Base-by-base conservation (phyloP, 2,888 invertebrate genomes). In the Meliscaeva auricollis region DNA sequence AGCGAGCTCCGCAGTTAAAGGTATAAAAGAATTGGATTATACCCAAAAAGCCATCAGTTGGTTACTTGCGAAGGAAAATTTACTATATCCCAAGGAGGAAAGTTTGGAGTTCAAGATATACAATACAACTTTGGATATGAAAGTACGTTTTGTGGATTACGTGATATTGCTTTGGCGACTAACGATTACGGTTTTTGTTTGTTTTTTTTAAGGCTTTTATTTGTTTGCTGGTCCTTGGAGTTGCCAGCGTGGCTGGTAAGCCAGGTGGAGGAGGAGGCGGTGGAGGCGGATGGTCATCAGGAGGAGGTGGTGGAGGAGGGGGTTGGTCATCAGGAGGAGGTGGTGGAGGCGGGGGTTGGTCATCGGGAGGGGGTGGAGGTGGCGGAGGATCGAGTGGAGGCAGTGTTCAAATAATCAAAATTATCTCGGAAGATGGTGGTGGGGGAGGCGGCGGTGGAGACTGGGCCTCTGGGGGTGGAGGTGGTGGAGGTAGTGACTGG, bases 191-290 rank as follows among this genome's bases (percentile, higher is more conserved):
- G 22, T 74, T 69, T 78, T 20, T 70, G 38, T 74, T 38, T 38
- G 35, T 38, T 38, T 11, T 66, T 30, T 85, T 80, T 30, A 72
- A 91, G 91, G 90, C 90, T 62, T 90, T 91, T 87, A 89, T 91
- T 70, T 91, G 91, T 89, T 88, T 91, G 75, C 84, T 91, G 73
- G 87, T 91, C 48, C 89, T 91, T 78, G 91, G 91, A 75, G 90
- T 88, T 26, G 91, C 90, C 83, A 89, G 91, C 52, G 91, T 91
- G 1, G 87, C 89, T 52, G 90, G 90, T 68, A 91, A 91, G 68
- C 91, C 91, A 3, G 89, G 87, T 35, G 88, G 88, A 5, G 88
- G n/a, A n/a, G n/a, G n/a, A n/a, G n/a, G n/a, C n/a, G n/a, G n/a
- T 2, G 58, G 88, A 0, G 88, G 89, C 5, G 89, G 88, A 5